Base-by-base conservation (phyloP, 2,888 invertebrate genomes). In the Heliconius aoede region DNA sequence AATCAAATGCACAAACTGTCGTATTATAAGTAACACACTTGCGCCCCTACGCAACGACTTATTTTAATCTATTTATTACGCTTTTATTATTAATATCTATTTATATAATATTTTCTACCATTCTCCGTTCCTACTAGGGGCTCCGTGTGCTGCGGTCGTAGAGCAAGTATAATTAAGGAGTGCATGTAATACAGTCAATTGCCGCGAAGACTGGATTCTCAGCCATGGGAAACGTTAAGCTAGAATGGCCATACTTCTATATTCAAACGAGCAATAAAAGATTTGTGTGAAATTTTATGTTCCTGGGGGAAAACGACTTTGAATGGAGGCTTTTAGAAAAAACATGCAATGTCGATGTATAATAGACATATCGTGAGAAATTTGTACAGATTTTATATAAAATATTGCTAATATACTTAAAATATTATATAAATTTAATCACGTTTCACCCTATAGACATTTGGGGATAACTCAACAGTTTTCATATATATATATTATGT, bases 161-260 rank as follows among this genome's bases (percentile, higher is more conserved):
- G 80, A 85, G 83, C 84, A 80, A 84, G 83, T 84, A 82, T 86
- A 87, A 88, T 89, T 88, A 87, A 82, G 81, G 83, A 80, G 79
- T 85, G 86, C 83, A 87, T 85, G 87, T 85, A 81, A 78, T 83
- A 76, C 77, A 83, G 84, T 82, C 78, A 81, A 81, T 78, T 80
- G 76, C 76, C 55, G 71, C 76, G 76, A 80, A 82, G 83, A 86
- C 87, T 84, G 83, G 84, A 86, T 85, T 83, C 85, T 80, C 79
- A 73, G 80, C 64, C 69, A 76, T 75, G 76, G 75, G 78, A 78
- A 75, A 78, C 73, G 73, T 77, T 75, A 79, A 69, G 75, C 74
- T 78, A 75, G 73, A 80, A 74, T 75, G 75, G 46, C 68, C 72
- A 76, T 76, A 75, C 83, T 80, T 82, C 79, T 79, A 78, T 79